Conservation (phyloP, 2,113 vertebrate species). For the Prolemur simus region DNA sequence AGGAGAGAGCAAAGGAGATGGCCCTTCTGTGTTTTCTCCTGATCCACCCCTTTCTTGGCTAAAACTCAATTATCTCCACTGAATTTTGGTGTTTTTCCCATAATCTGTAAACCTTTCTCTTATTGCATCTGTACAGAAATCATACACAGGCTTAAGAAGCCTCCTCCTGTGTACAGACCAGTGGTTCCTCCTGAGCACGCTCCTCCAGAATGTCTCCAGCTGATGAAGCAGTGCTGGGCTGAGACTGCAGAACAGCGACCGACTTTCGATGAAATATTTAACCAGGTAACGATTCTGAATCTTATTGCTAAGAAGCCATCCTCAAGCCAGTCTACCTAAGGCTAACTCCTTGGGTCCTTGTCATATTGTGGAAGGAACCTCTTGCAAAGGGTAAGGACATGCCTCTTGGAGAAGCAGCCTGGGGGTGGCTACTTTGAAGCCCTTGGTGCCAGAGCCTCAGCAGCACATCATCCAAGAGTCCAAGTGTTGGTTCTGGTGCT, state of each 20-base stretch:
- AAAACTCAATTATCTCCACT: constrained; percentile 20
- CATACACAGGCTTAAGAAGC: constrained; percentile 92
- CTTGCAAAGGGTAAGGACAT: background rate
- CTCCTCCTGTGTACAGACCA: constrained; percentile 91
- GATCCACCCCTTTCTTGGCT: background rate
- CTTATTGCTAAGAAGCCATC: background rate
- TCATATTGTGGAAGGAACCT: constrained; percentile 3
- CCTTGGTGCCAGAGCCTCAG: background rate
- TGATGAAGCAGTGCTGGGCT: constrained; percentile 97
- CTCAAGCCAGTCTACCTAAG: background rate
- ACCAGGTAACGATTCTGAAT: constrained; percentile 84
- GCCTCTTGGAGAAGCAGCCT: background rate
- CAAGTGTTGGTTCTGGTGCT: background rate
- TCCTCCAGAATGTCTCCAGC: constrained; percentile 92
- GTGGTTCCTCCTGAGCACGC: constrained; percentile 90
- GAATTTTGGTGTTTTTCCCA: background rate
- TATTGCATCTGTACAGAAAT: constrained; percentile 86
- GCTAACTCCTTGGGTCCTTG: background rate
- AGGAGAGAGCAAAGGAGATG: constrained; percentile 7
- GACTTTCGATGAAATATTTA: constrained; percentile 93
- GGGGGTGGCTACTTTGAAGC: background rate
- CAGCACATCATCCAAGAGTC: background rate
- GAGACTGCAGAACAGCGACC: constrained; percentile 90
- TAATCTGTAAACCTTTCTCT: background rate
- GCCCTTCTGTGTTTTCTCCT: background rate